These are phyloP conservation scores for Carassius carassius DNA, from an alignment of 2,113 vertebrate species.

Conservation along the genomic window DNA sequence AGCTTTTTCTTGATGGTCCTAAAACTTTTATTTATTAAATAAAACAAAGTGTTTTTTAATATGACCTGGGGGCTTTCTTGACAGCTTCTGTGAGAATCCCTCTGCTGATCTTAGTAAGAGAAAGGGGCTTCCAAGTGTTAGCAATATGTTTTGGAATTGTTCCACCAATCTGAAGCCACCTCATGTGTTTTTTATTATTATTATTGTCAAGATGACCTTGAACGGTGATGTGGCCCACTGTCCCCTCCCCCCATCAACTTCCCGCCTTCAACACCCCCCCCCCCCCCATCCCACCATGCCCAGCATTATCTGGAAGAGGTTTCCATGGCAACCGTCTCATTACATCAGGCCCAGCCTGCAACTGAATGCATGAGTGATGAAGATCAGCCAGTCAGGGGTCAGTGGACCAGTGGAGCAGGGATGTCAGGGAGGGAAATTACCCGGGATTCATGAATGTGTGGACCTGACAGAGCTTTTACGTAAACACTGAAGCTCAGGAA, in stretches of 20 bases:
- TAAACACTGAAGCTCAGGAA: neutral
- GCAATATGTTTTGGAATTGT: neutral
- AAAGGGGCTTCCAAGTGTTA: neutral
- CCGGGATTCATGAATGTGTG: neutral
- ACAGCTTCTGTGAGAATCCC: neutral
- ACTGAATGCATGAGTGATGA: slow-evolving; percentile 52
- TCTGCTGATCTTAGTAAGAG: neutral
- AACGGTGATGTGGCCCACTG: slow-evolving; percentile 64
- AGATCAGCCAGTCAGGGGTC: slow-evolving; percentile 38
- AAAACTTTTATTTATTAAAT: neutral
- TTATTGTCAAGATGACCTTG: slow-evolving; percentile 61
- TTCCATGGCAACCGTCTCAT: slow-evolving; percentile 78
- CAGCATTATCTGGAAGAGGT: slow-evolving; percentile 74
- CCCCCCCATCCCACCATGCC: slow-evolving; percentile 61
- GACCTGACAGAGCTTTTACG: neutral
- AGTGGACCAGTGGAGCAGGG: slow-evolving; percentile 42
- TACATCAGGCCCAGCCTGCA: slow-evolving; percentile 77
- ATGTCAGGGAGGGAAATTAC: slow-evolving; percentile 37
- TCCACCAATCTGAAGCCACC: neutral
- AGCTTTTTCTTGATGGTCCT: neutral
- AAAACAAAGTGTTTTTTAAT: neutral
- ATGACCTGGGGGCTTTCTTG: neutral
- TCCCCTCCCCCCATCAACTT: slow-evolving; percentile 59
- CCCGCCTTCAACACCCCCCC: slow-evolving; percentile 62
- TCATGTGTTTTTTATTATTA: neutral